phyloP scores from a whole-genome alignment of 2,797 vertebrate species.

The Rhynchonycteris naso region DNA sequence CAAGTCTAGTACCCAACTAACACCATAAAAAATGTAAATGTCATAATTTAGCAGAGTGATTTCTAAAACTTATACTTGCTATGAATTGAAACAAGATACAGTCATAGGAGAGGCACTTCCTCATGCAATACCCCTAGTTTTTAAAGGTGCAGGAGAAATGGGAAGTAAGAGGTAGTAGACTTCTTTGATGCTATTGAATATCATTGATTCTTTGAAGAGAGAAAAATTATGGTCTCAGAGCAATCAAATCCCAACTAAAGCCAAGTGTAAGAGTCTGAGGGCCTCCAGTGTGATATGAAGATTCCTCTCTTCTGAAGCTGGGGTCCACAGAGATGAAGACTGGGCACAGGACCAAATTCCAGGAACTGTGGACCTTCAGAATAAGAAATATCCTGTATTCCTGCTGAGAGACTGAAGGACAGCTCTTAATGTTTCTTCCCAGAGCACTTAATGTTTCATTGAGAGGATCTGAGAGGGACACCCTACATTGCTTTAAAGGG shows the following conservation, averaged over 20 bases:
- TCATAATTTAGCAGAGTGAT: neutral
- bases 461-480: neutral
- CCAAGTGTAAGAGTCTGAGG: neutral
- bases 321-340: neutral
- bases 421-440: neutral
- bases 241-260: neutral
- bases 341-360: neutral
- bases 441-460: neutral
- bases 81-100: neutral
- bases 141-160: neutral
- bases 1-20: neutral
- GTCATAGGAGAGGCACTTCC: neutral
- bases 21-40: neutral
- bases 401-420: neutral
- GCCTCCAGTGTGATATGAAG: neutral
- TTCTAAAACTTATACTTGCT: neutral
- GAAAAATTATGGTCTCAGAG: neutral
- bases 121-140: neutral
- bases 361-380: neutral
- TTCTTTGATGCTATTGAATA: neutral
- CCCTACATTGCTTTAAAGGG: neutral
- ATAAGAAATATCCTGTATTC: neutral
- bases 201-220: neutral
- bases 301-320: neutral
- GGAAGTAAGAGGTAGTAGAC: neutral